Evolutionary conservation across 1,140 invertebrate genomes (phyloP).

Genomic region (Heliconius congener): DNA sequence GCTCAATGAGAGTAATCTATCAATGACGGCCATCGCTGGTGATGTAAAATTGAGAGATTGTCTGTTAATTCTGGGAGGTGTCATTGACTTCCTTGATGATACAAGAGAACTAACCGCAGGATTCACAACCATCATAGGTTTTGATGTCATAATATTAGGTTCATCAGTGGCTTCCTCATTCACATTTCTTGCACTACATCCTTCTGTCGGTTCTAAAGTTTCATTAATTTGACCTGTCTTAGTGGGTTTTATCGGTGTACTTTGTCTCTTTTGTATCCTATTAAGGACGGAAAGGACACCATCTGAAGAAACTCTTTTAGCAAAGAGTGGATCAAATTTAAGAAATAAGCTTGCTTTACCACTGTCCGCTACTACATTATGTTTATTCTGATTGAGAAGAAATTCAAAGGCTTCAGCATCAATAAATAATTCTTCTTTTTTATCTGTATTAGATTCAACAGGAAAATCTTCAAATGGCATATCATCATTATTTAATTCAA

Average conservation of each 20-base stretch:
- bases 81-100: constrained; percentile 54
- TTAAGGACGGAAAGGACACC: constrained; percentile 56
- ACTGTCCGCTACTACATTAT: constrained; percentile 63
- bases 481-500: constrained; percentile 49
- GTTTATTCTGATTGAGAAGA: constrained; percentile 70
- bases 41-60: constrained; percentile 71
- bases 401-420: constrained; percentile 75
- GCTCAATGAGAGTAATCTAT: constrained; percentile 71
- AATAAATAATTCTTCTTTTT: constrained; percentile 70
- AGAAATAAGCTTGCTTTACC: constrained; percentile 75
- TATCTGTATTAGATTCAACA: constrained; percentile 31
- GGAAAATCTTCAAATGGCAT: constrained; percentile 57
- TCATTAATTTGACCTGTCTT: constrained; percentile 12
- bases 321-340: constrained; percentile 76
- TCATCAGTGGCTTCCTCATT: constrained; percentile 47
- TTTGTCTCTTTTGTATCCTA: constrained; percentile 62
- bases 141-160: constrained; percentile 49
- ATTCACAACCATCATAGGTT: constrained; percentile 74
- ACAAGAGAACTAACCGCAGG: constrained; percentile 63
- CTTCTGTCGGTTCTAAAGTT: constrained; percentile 28
- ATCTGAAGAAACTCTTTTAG: constrained; percentile 66
- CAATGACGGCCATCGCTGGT: constrained; percentile 75
- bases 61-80: constrained; percentile 63
- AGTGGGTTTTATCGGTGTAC: constrained; percentile 57
- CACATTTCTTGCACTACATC: constrained; percentile 40